Base-by-base conservation (phyloP, 2,797 vertebrate genomes). In the Neosalanx taihuensis region DNA sequence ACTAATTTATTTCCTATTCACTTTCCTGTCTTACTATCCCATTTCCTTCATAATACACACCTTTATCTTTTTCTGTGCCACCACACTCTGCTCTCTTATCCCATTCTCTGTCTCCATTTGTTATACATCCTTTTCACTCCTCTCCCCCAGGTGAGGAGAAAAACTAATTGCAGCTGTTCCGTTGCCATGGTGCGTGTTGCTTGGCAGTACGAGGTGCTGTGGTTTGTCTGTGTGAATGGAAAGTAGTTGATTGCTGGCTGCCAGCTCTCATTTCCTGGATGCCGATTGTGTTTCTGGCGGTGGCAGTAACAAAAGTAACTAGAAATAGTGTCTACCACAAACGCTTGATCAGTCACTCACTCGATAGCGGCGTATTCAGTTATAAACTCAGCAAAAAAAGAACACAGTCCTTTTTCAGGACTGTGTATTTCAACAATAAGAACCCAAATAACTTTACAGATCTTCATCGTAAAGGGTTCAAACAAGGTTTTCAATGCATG, bases 81-180 rank as follows among this genome's bases (percentile, higher is more conserved):
- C 15, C 64, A 12, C 35, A 30, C 58, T 26, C 57, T 35, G 51
- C 6, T 46, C 57, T 56, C 33, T 59, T 30, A 23, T 15, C 64
- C 12, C 41, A 60, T 41, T 17, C 20, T 72, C 78, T 73, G 79
- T 70, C 84, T 73, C 85, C 79, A 64, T 71, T 83, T 78, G 71
- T 78, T 83, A 80, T 83, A 83, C 72, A 80, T 87, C 81, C 88
- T 87, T 88, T 85, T 78, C 75, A 84, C 84, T 84, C 86, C 87
- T 80, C 84, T 89, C 89, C 85, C 88, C 85, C 85, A 79, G 85
- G 87, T 87, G 88, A 90, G 86, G 88, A 90, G 85, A 91, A 90
- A 89, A 87, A 87, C 89, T 91, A 89, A 91, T 90, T 91, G 88
- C 88, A 87, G 90, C 89, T 89, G 88, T 89, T 92, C 87, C 87